Conservation (phyloP, 2,888 invertebrate species). For the Drosophila meridionalis region DNA sequence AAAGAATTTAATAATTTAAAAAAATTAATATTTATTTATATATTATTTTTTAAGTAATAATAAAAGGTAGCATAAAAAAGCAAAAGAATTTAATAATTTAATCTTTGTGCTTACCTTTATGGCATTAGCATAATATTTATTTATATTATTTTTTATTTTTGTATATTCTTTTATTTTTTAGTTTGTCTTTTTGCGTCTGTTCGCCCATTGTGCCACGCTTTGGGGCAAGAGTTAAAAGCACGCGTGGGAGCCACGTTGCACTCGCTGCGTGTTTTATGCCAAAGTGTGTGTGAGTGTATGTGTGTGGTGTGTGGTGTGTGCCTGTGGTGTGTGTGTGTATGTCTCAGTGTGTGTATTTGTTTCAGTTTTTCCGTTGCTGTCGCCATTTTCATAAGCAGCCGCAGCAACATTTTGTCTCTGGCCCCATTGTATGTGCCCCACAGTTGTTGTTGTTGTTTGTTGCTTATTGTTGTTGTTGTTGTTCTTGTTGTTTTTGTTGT, state of each 20-base stretch:
- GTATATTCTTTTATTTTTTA: not conserved
- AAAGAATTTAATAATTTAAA: too few species aligned
- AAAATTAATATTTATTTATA: too few species aligned
- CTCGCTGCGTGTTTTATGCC: slow-evolving; percentile 8
- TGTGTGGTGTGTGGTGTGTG: slow-evolving; percentile 1
- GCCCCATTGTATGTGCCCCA: slow-evolving; percentile 23
- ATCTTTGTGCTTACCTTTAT: not conserved
- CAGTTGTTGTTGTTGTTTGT: slow-evolving; percentile 23
- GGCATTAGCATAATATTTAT: slow-evolving; percentile 14
- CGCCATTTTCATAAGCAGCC: slow-evolving; percentile 77
- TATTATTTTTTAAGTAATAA: not conserved
- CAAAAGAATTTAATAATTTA: slow-evolving; percentile 1
- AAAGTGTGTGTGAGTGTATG: not conserved
- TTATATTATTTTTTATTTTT: not conserved
- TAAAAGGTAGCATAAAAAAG: not conserved
- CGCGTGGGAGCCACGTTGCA: slow-evolving; percentile 62
- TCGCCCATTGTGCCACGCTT: slow-evolving; percentile 63
- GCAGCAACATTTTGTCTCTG: slow-evolving; percentile 66
- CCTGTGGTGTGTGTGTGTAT: slow-evolving; percentile 2
- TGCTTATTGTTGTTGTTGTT: slow-evolving; percentile 2
- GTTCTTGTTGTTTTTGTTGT: slow-evolving; percentile 11
- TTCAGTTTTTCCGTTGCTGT: slow-evolving; percentile 60
- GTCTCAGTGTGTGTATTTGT: slow-evolving; percentile 13
- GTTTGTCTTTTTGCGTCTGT: not conserved
- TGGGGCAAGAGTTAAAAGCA: slow-evolving; percentile 49